phyloP scores from a whole-genome alignment of 2,113 vertebrate genomes.

The Sphyrna mokarran region DNA sequence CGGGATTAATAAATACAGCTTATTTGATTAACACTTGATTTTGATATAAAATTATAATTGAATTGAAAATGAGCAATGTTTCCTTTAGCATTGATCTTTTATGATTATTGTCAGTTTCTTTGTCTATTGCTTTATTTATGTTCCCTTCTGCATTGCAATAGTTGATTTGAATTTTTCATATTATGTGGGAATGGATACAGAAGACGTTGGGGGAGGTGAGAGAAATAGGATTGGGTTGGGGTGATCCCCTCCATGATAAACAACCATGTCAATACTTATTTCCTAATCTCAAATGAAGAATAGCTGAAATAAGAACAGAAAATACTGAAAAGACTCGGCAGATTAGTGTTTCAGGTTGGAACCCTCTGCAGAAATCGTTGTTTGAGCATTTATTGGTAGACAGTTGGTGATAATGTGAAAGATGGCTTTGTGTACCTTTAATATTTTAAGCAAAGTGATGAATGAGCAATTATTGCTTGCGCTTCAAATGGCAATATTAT shows the following conservation, averaged over 20 bases:
- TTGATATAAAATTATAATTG: not conserved
- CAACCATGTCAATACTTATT: not conserved
- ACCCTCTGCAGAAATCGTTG: not conserved
- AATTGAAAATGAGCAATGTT: not conserved
- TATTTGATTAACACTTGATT: not conserved
- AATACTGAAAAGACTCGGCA: not conserved
- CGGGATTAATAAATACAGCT: not conserved
- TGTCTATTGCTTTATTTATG: not conserved
- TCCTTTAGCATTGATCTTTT: not conserved
- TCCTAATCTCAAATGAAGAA: not conserved
- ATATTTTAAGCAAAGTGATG: not conserved
- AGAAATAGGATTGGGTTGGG: not conserved
- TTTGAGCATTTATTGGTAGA: not conserved
- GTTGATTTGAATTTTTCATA: not conserved
- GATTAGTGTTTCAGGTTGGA: not conserved
- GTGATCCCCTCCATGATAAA: not conserved
- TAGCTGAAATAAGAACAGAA: not conserved
- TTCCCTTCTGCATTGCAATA: not conserved
- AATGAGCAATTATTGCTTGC: not conserved
- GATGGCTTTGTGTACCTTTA: not conserved
- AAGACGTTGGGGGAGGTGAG: not conserved
- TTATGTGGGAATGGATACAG: not conserved
- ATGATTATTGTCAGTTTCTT: not conserved
- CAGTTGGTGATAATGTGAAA: not conserved
- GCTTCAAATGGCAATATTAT: not conserved